A percentile compares a stretch with the other conserved stretches of the same genome.
phyloP scores from a whole-genome alignment of 2,888 invertebrate genomes.

The Cephus pygmeus region DNA sequence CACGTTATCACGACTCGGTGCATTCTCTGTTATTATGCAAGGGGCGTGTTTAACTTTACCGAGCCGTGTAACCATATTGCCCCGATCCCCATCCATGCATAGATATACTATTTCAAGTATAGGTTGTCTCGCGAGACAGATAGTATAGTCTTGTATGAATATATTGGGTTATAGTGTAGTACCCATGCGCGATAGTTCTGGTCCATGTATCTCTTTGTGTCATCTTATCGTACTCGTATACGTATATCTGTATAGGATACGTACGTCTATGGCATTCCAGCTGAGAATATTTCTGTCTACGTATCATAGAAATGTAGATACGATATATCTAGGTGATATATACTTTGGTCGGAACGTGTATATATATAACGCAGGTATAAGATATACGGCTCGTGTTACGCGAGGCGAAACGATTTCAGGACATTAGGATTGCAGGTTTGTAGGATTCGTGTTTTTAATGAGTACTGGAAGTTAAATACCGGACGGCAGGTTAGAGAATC shows the following conservation, averaged over 20 bases:
- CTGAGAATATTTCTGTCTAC: neutral
- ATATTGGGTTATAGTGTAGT: constrained; percentile 20
- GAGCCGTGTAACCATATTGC: constrained; percentile 45
- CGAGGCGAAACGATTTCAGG: neutral
- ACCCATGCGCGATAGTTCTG: constrained; percentile 18
- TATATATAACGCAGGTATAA: neutral
- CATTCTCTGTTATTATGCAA: constrained; percentile 38
- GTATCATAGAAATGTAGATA: neutral
- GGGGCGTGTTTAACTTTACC: constrained; percentile 45
- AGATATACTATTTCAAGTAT: constrained; percentile 21
- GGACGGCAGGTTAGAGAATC: neutral
- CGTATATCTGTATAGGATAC: neutral
- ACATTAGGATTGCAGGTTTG: neutral
- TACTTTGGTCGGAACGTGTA: neutral
- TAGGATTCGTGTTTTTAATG: neutral
- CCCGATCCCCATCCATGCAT: constrained; percentile 37
- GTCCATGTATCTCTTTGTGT: neutral
- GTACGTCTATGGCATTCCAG: neutral
- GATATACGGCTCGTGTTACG: neutral
- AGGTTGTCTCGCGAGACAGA: constrained; percentile 27
- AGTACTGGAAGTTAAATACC: neutral
- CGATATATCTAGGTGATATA: neutral
- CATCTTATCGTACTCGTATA: neutral
- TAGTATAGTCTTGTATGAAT: constrained; percentile 11
- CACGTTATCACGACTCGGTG: constrained; percentile 18